Base-by-base conservation (phyloP, 1,140 invertebrate genomes). In the Drosophila melanogaster region DNA sequence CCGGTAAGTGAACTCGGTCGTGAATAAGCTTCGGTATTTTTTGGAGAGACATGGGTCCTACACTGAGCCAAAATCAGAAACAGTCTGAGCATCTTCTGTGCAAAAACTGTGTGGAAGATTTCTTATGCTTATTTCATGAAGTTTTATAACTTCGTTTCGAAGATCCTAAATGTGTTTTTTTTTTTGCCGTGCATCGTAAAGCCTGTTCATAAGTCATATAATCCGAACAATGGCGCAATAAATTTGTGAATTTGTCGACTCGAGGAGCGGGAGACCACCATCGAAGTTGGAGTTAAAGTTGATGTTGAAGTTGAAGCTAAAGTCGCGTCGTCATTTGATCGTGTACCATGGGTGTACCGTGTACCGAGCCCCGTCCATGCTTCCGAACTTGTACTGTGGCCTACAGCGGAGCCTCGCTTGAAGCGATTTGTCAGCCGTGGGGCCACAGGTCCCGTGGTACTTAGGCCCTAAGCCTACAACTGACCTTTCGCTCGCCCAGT, bases 1-100 rank as follows among this genome's bases (percentile, higher is more conserved):
- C 94, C 95, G 92, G 96, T 97, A 93, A 96, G 96, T 95, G 12
- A 61, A 37, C 24, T 67, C 38, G 30, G 11, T 41, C 71, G n/a
- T 33, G 26, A 26, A 15, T 50, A 15, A 37, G 33, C 14, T 43
- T 3, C 1, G 3, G 40, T 22, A 49, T 35, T 37, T 37, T 26
- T 30, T 30, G 11, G 24, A 35, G 15, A 30, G 5, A 49, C 10
- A 24, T 46, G 19, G 17, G 24, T 11, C 14, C 1, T 61, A 3
- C 59, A 61, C 59, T 41, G 12, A 41, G 11, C 5, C 0, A 61
- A 61, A 61, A 15, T 2, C n/a, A n/a, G n/a, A n/a, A n/a, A n/a
- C n/a, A n/a, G n/a, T n/a, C 0, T 6, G 30, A 33, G 10, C 3
- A 33, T 4, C 30, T 33, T 33, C 10, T 33, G 30, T 4, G 30